Base-by-base conservation (phyloP, 2,797 vertebrate species). In the Micropoecilia bifurca region DNA sequence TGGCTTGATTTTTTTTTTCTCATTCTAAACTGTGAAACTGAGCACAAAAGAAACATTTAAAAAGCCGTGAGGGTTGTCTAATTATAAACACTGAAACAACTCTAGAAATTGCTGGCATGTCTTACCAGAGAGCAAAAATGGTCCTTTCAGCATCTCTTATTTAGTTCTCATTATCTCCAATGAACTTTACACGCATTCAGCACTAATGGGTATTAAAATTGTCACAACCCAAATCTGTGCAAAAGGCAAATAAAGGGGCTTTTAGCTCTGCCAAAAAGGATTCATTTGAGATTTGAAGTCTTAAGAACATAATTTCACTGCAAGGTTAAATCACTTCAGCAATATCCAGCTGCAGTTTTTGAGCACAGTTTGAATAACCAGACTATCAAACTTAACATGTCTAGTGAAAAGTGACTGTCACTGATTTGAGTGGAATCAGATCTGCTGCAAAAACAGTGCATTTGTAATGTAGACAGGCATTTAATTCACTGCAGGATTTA, bases 91-190 rank as follows among this genome's bases (percentile, higher is more conserved):
- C 33, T 66, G 0, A 45, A 46, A 71, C 41, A 45, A 45, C n/a
- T 71, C 68, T 45, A 28, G 22, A 71, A n/a, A 16, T 14, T n/a
- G 25, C 41, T 45, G 66, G n/a, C 20, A n/a, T 69, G 41, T 43
- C 39, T n/a, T 41, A 13, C 22, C 39, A 43, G 66, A 13, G 39
- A n/a, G 39, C 66, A n/a, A 69, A 41, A 71, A 71, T 28, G 14
- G 1, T 13, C 41, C n/a, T 16, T 71, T 71, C n/a, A 28, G 14
- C 43, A 71, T 46, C 41, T 14, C 68, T 71, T 46, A 71, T 71
- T 71, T 45, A 71, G 25, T 71, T 71, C 12, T 45, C 43, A 46
- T 69, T 71, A 46, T 71, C 41, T 69, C 66, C 39, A 43, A 12
- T 69, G 22, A 69, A 43, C 66, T 69, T 69, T n/a, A 43, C 10